These are phyloP conservation scores for Poeciliopsis paucimaculata DNA, from an alignment of 2,797 vertebrate species.

Conservation along the genomic window DNA sequence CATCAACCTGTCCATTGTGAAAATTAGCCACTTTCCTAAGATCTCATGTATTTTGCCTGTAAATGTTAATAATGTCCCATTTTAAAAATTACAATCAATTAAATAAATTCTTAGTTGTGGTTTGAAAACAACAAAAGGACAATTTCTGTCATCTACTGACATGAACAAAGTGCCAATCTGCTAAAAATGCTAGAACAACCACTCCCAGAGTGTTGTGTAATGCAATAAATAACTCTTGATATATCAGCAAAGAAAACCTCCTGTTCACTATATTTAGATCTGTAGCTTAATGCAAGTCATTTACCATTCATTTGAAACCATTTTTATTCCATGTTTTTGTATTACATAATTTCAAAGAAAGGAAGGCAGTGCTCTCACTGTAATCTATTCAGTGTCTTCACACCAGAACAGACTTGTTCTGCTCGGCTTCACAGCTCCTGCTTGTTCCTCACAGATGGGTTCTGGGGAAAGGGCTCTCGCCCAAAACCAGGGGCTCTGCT, in stretches of 20 bases:
- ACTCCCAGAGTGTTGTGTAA: not conserved
- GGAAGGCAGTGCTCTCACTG: conserved; percentile 29
- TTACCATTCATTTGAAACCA: not conserved
- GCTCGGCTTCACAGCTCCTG: conserved; percentile 43
- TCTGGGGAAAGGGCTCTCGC: conserved; percentile 11
- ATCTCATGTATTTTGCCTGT: too few relatives aligned
- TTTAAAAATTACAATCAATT: too few relatives aligned
- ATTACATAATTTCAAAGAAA: conserved; percentile 9
- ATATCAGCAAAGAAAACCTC: not conserved
- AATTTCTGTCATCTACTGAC: too few relatives aligned
- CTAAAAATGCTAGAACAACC: not conserved
- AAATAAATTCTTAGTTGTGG: too few relatives aligned
- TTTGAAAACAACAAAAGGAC: too few relatives aligned
- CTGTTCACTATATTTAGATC: not conserved
- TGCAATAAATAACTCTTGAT: not conserved
- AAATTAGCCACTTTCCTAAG: too few relatives aligned
- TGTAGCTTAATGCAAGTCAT: not conserved
- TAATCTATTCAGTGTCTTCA: conserved; percentile 63
- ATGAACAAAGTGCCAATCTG: not conserved
- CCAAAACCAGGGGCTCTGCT: conserved; percentile 16
- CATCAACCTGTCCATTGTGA: too few relatives aligned
- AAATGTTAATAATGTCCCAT: too few relatives aligned
- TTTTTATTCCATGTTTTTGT: conserved; percentile 1
- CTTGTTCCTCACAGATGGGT: conserved; percentile 53
- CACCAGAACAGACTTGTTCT: conserved; percentile 71